These are phyloP conservation scores for Macropis europaea DNA, from an alignment of 2,888 invertebrate genomes.

Conservation along the genomic window DNA sequence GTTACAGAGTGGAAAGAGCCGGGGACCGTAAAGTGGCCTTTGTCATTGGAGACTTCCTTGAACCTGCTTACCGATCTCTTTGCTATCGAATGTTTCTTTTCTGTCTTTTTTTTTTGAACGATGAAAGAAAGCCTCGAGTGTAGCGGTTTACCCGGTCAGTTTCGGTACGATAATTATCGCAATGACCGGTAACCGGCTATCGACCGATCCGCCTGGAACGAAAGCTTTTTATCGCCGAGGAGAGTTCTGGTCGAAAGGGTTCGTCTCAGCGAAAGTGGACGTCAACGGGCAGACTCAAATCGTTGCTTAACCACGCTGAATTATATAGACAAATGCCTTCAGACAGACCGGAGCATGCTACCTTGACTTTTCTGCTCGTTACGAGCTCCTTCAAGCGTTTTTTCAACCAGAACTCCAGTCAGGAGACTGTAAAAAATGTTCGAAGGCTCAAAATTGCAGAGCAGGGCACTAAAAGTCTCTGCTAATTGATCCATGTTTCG, in stretches of 20 bases:
- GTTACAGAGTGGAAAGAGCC: conserved; percentile 44
- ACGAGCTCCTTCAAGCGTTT: no score
- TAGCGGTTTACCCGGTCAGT: conserved; percentile 26
- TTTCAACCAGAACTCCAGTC: no score
- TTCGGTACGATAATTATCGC: conserved; percentile 46
- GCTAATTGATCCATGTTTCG: no score
- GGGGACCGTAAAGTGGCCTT: conserved; percentile 63
- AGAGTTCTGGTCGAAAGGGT: conserved; percentile 33
- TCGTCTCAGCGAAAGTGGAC: conserved; percentile 30
- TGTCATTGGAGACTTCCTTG: conserved; percentile 67
- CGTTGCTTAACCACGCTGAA: background rate
- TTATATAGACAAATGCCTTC: conserved; percentile 8
- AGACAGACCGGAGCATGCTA: no score
- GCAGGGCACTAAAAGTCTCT: no score
- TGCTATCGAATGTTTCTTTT: conserved; percentile 45
- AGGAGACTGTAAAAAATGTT: no score
- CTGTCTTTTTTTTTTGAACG: no score
- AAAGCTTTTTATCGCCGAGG: conserved; percentile 36
- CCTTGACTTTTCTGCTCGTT: no score
- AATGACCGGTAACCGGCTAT: conserved; percentile 15
- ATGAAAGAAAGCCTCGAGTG: background rate
- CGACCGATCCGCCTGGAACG: conserved; percentile 28
- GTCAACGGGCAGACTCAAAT: conserved; percentile 11
- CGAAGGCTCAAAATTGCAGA: no score
- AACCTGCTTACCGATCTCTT: conserved; percentile 51